Base-by-base conservation (phyloP, 2,113 vertebrate species). In the Corythornis cristatus region DNA sequence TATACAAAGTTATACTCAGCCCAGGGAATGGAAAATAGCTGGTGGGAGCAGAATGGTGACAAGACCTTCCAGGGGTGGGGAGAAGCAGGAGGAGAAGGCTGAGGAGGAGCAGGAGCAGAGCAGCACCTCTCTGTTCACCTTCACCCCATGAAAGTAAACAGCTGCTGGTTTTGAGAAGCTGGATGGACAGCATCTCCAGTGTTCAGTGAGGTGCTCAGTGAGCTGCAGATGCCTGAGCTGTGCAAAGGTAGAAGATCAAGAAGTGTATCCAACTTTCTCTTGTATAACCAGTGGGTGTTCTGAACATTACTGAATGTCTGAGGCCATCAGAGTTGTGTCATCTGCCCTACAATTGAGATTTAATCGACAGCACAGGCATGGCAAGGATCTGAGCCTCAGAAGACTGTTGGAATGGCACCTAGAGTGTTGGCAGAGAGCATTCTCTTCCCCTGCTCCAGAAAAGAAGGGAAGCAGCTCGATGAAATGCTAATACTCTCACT, bases 401-500 rank as follows among this genome's bases (percentile, higher is more conserved):
- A 93, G 73, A 48, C 46, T 86, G 62, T 46, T 80, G 58, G 64
- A 68, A 35, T 5, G 15, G 45, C 18, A 4, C 15, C 13, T 45
- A 14, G 3, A 57, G 71, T 65, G 50, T 71, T 20, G 6, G 67
- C 82, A 77, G 73, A 31, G 37, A 82, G 46, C 3, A 8, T 18
- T 21, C n/a, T 46, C 51, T 88, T 79, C 88, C 76, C 28, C 16
- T 82, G 29, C 58, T 92, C 80, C 56, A 71, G 66, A 91, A 91
- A 82, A 72, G 74, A 83, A 23, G 25, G 60, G 76, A 79, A 72
- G 61, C 26, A 90, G 67, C 71, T 81, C 79, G 68, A 53, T 83
- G 89, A 96, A 94, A 87, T 86, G 75, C 60, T 92, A 94, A 94
- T 93, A 89, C 92, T 83, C 84, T 91, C 43, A 61, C 67, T 51